These are phyloP conservation scores for Mobula birostris DNA, from an alignment of 2,113 vertebrate species.

Conservation along the genomic window DNA sequence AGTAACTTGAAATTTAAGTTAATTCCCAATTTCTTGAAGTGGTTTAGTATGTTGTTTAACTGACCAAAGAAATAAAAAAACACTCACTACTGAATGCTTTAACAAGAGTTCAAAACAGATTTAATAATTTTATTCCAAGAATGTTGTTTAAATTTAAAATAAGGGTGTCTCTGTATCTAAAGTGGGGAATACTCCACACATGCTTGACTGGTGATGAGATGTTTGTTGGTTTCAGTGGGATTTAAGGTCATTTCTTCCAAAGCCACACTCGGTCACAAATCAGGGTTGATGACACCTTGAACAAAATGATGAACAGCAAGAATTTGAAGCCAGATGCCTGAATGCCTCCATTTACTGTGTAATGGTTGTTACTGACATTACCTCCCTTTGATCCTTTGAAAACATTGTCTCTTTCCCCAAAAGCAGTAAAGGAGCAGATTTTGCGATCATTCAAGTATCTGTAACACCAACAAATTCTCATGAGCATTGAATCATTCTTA, in stretches of 20 bases:
- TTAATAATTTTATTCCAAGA: background rate
- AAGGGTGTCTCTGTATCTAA: background rate
- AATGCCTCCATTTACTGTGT: background rate
- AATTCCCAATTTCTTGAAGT: background rate
- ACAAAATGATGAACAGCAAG: background rate
- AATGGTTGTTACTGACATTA: background rate
- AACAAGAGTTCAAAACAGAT: no score
- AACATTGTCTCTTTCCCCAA: background rate
- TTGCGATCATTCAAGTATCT: background rate
- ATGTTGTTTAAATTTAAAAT: background rate
- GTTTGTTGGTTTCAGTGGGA: background rate
- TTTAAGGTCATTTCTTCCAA: background rate
- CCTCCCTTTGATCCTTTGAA: constrained; percentile 6
- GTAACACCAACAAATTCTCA: background rate
- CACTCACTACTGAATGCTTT: background rate
- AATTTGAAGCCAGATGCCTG: background rate
- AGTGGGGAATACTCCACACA: background rate
- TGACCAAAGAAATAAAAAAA: background rate
- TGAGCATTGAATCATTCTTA: background rate
- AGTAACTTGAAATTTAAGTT: background rate
- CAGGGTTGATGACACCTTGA: background rate
- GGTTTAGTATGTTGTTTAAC: background rate
- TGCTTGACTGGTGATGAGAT: background rate
- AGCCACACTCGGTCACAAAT: background rate
- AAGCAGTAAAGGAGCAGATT: background rate